Evolutionary conservation across 2,797 vertebrate genomes (phyloP).

Genomic region (Halcyon smyrnensis): DNA sequence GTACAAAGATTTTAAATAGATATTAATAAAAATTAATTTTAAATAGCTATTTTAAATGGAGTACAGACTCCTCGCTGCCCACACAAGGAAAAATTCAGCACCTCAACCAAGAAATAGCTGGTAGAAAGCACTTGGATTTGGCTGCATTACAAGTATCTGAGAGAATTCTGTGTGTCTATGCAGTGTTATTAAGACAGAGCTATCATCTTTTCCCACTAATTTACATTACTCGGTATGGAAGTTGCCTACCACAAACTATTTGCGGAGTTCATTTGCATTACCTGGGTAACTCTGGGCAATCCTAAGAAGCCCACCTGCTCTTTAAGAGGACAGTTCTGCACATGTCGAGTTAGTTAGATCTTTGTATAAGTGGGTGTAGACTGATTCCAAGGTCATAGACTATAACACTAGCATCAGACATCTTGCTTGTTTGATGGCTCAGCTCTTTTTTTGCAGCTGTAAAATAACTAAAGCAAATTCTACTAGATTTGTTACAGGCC

Average conservation of each 20-base stretch:
- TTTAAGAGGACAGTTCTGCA: not conserved
- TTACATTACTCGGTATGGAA: not conserved
- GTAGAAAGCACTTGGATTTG: not conserved
- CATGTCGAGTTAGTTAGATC: rapidly evolving
- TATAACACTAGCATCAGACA: not conserved
- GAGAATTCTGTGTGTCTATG: not conserved
- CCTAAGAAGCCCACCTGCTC: not conserved
- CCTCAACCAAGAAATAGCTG: not conserved
- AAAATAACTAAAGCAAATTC: not conserved
- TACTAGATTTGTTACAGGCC: not conserved
- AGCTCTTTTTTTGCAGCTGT: not conserved
- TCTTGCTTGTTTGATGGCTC: not conserved
- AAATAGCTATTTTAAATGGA: not conserved
- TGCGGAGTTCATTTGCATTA: not conserved
- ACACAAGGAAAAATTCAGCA: not conserved
- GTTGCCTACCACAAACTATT: not conserved
- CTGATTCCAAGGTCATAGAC: not conserved
- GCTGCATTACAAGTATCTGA: not conserved
- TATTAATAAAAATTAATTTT: not conserved
- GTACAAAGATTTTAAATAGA: not conserved
- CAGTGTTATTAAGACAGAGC: rapidly evolving
- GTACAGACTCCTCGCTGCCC: not conserved
- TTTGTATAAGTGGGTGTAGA: not conserved
- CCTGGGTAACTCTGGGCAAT: not conserved
- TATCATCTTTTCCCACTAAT: not conserved